Base-by-base conservation (phyloP, 2,888 invertebrate genomes). In the Phanerotoma sp. region DNA sequence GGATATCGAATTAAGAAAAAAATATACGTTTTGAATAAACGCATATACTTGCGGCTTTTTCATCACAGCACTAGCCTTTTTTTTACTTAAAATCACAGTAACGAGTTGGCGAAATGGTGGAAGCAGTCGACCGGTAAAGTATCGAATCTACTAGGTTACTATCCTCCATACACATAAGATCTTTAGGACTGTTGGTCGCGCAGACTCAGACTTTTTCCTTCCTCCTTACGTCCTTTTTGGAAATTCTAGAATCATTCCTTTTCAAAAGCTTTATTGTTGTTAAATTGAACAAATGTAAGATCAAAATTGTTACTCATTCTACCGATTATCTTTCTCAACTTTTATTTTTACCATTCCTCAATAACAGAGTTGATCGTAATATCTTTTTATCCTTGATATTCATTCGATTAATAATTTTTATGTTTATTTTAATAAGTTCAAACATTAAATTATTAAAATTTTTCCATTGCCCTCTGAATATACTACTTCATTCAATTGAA, bases 61-160 rank as follows among this genome's bases (percentile, higher is more conserved):
- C 38, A 35, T 52, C 25, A 28, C 18, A 22, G 20, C 9, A 32
- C 11, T 21, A 33, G 18, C n/a, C 15, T 35, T 46, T 20, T n/a
- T n/a, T 35, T 33, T 6, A 20, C 13, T 21, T 35, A 20, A 15
- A 28, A 15, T 22, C 28, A 28, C 38, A 30, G 20, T 44, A 21
- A 42, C 38, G 15, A 45, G n/a, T n/a, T 22, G 33, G 18, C 32
- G 22, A 32, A 46, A 41, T 47, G 25, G 15, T 18, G 35, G 22
- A 42, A 50, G 41, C 28, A 47, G 48, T 41, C 21, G 22, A 52
- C 42, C 46, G 49, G 54, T 21, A 40, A 53, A 54, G 45, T 49
- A 38, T 30, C 16, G 44, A 57, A 59, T 38, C 51, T 40, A 32
- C 38, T 55, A 53, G 58, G 57, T 58, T 57, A 58, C 57, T 56